Conservation (phyloP, 2,888 invertebrate genomes). For the Tridacna crocea region DNA sequence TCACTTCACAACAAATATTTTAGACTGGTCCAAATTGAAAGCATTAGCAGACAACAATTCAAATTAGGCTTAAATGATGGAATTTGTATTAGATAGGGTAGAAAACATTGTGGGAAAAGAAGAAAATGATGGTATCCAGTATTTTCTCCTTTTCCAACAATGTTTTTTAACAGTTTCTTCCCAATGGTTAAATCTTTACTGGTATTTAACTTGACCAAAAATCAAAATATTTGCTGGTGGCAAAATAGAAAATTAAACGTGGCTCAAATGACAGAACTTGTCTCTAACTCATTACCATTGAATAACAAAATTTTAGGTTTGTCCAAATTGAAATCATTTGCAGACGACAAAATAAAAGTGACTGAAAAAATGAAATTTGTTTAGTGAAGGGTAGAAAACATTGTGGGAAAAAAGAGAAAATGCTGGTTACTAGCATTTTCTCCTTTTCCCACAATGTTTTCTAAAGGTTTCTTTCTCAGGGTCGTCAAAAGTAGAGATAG, state of each 20-base stretch:
- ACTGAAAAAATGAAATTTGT: not conserved
- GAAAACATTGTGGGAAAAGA: not conserved
- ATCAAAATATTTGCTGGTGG: too few relatives aligned
- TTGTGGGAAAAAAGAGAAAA: too few relatives aligned
- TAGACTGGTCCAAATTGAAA: not conserved
- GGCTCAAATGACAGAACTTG: not conserved
- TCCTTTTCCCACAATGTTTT: slow-evolving; percentile 1
- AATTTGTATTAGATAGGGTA: too few relatives aligned
- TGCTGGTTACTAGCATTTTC: not conserved
- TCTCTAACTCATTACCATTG: too few relatives aligned
- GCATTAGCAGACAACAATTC: too few relatives aligned
- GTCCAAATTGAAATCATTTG: not conserved
- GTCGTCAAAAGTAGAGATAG: too few relatives aligned
- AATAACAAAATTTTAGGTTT: not conserved
- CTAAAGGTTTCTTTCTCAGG: not conserved
- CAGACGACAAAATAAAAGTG: not conserved
- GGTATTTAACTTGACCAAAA: too few relatives aligned
- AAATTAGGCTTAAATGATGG: too few relatives aligned
- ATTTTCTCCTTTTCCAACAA: too few relatives aligned
- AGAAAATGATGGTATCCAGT: not conserved
- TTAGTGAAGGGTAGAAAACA: not conserved
- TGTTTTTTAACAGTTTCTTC: too few relatives aligned
- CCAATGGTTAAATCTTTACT: too few relatives aligned
- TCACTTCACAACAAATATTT: not conserved
- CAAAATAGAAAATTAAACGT: not conserved